Evolutionary conservation across 2,113 vertebrate genomes (phyloP), one percentile per base, ranked within the genome.

Genomic region (Otus sunia): DNA sequence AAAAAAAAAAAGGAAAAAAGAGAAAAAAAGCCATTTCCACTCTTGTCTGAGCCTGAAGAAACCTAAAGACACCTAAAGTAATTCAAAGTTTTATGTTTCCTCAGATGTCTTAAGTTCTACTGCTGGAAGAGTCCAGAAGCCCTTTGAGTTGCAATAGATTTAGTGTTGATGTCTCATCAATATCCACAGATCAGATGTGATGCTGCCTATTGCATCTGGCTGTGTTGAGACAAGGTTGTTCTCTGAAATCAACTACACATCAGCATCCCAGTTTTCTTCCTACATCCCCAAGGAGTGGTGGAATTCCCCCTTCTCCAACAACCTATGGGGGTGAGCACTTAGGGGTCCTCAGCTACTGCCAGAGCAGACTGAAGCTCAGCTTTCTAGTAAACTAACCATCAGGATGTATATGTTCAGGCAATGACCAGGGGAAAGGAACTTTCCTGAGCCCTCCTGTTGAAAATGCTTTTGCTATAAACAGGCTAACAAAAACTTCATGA

Each of bases 121-220:
- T 60, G 3, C n/a, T 88, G 36, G 26, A 73, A 80, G 29, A 75
- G 29, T 55, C 23, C 41, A 45, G 58, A 91, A 94, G 18, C 4
- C 14, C 11, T 15, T 83, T 6, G 4, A 55, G 4, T 14, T 2
- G 3, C 52, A 78, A 22, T 10, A 43, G 20, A 14, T 90, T 37
- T 60, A 43, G 32, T 63, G 32, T 7, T 91, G 6, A 1, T 0
- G 1, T 72, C 52, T 75, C 29, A 59, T 39, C 30, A 45, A 41
- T 41, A 75, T 8, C 71, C 39, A 21, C 34, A 45, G 50, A 58
- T 45, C 2, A 7, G 15, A 43, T 10, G 21, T 37, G 29, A 25
- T 82, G 29, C 68, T 81, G 59, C 21, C 22, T 78, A 2, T 50
- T 53, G 9, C n/a, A 45, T 4, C 25, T 5, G 4, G 0, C 0